phyloP scores from a whole-genome alignment of 1,140 invertebrate species.

The Calephelis virginiensis region DNA sequence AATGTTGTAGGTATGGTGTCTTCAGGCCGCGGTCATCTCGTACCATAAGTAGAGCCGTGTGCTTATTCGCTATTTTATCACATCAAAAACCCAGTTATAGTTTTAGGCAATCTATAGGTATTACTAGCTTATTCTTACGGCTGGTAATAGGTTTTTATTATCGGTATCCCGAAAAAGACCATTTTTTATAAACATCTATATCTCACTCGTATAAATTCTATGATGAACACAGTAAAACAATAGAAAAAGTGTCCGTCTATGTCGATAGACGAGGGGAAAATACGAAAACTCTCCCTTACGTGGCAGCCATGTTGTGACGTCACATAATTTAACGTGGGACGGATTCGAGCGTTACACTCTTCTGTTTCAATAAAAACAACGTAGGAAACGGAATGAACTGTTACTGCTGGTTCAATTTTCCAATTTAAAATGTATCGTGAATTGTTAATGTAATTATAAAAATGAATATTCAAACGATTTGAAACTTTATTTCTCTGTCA shows the following conservation, averaged over 20 bases:
- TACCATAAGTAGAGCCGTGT: no score
- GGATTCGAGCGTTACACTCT: conserved; percentile 36
- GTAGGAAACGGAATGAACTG: background rate
- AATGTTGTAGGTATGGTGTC: no score
- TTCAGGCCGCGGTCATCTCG: no score
- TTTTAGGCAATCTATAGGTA: no score
- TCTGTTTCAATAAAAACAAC: conserved; percentile 9
- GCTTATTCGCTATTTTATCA: no score
- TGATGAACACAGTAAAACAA: conserved; percentile 2
- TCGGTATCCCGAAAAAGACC: no score
- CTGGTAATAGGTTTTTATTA: background rate
- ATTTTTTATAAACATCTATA: no score
- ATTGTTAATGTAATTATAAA: conserved; percentile 9
- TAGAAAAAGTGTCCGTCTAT: conserved; percentile 34
- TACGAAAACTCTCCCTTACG: conserved; percentile 65
- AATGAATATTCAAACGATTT: conserved; percentile 14
- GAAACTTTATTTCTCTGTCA: conserved; percentile 16
- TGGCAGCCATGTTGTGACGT: conserved; percentile 73
- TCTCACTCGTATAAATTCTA: background rate
- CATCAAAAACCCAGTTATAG: no score
- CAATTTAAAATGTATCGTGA: conserved; percentile 4
- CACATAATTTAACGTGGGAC: conserved; percentile 44
- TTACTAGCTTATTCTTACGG: background rate
- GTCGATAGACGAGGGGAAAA: conserved; percentile 62
- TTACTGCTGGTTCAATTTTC: background rate